Evolutionary conservation across 2,888 invertebrate genomes (phyloP).

Genomic region (Caenorhabditis panamensis): DNA sequence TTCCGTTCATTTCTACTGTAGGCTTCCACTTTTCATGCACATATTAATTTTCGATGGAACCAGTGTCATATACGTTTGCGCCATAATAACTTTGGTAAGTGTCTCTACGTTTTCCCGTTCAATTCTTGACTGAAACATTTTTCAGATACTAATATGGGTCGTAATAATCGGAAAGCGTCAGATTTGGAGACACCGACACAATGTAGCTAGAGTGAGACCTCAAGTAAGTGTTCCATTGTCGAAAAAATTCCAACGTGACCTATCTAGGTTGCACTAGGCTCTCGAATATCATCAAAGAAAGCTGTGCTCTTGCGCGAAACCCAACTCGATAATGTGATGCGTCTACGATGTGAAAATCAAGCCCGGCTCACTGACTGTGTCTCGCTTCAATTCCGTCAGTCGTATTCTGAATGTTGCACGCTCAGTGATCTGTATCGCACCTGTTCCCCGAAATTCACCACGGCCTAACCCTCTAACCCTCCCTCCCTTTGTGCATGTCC

Average conservation of each 20-base stretch:
- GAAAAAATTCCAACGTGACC: not conserved
- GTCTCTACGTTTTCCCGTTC: not conserved
- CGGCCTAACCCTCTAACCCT: conserved; percentile 23
- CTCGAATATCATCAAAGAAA: conserved; percentile 50
- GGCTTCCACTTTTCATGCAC: conserved; percentile 20
- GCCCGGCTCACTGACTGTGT: conserved; percentile 78
- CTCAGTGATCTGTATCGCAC: conserved; percentile 31
- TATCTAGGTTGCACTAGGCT: conserved; percentile 39
- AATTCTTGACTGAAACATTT: not conserved
- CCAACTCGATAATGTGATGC: conserved; percentile 66
- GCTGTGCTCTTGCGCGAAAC: conserved; percentile 38
- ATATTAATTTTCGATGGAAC: conserved; percentile 65
- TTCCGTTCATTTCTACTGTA: not conserved
- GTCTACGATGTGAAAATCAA: conserved; percentile 67
- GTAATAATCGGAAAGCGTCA: conserved; percentile 73
- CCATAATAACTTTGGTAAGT: conserved; percentile 56
- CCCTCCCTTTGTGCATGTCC: not conserved
- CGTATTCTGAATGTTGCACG: conserved; percentile 22
- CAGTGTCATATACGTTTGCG: conserved; percentile 63
- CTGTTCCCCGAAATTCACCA: conserved; percentile 29
- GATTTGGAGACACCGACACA: conserved; percentile 75
- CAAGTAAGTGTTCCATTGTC: conserved; percentile 50
- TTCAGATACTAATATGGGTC: conserved; percentile 69
- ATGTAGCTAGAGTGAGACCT: conserved; percentile 73
- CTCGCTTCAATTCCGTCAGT: conserved; percentile 75